phyloP scores from a whole-genome alignment of 2,888 invertebrate species.

The Hirtodrosophila histrioides region DNA sequence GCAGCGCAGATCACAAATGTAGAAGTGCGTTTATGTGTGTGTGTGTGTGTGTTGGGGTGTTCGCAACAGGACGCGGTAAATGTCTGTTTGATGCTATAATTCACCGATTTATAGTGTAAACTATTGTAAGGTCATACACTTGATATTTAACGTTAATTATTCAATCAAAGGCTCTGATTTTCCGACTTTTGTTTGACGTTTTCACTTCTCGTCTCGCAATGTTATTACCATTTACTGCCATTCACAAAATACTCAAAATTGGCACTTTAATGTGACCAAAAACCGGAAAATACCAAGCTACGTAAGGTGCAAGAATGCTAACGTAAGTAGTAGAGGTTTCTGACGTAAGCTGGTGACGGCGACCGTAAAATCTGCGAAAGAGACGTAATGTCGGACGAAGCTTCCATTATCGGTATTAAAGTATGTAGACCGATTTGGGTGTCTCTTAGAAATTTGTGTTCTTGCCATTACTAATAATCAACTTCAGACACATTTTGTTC shows the following conservation, averaged over 20 bases:
- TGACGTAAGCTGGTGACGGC: neutral
- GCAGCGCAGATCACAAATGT: conserved; percentile 60
- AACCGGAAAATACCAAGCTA: conserved; percentile 15
- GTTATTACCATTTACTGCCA: conserved; percentile 58
- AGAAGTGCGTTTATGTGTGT: conserved; percentile 27
- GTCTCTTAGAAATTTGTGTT: no score
- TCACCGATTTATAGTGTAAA: conserved; percentile 3
- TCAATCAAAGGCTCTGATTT: conserved; percentile 35
- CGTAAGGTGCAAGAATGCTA: neutral
- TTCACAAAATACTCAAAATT: conserved; percentile 57
- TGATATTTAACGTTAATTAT: conserved; percentile 15
- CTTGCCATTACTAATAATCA: no score
- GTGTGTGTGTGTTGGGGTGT: conserved; percentile 7
- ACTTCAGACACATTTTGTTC: no score
- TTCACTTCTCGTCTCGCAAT: conserved; percentile 62
- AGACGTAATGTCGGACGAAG: neutral
- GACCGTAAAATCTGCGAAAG: neutral
- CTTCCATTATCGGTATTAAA: no score
- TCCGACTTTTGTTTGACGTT: conserved; percentile 49
- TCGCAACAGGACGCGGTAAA: conserved; percentile 34
- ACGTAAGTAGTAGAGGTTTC: conserved; percentile 1
- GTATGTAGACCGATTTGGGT: no score
- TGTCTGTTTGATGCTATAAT: neutral
- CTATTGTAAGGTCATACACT: neutral
- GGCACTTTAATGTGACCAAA: conserved; percentile 38